phyloP scores from a whole-genome alignment of 2,113 vertebrate species.

The Nyctereutes procyonoides region DNA sequence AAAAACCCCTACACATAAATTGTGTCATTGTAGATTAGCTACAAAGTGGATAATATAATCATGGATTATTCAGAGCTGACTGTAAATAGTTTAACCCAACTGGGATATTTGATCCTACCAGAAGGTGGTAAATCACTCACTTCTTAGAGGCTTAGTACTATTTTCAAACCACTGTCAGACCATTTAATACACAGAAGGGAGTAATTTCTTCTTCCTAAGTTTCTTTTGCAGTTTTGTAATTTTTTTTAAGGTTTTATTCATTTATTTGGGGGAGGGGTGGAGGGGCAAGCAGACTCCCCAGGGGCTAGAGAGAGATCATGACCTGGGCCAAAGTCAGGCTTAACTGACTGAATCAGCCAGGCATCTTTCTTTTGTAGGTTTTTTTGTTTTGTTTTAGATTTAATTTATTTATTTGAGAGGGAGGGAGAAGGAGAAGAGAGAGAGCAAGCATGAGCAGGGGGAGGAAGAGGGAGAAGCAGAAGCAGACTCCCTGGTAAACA shows the following conservation, averaged over 20 bases:
- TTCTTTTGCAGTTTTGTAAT: slow-evolving; percentile 23
- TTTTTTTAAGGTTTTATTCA: not conserved
- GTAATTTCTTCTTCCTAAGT: slow-evolving; percentile 16
- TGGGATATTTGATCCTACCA: slow-evolving; percentile 58
- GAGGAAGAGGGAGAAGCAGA: no score
- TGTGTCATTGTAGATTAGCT: slow-evolving; percentile 70
- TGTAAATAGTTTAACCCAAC: slow-evolving; percentile 59
- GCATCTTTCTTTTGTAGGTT: no score
- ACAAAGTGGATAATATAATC: slow-evolving; percentile 67
- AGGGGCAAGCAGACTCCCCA: no score
- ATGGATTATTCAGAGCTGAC: slow-evolving; percentile 70
- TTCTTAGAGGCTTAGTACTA: slow-evolving; percentile 64
- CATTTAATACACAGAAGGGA: slow-evolving; percentile 21
- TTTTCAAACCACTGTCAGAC: slow-evolving; percentile 54
- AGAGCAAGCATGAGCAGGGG: no score
- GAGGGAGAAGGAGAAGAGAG: no score
- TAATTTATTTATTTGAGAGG: no score
- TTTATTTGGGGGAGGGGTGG: not conserved
- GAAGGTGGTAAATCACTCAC: slow-evolving; percentile 67
- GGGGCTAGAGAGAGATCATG: no score
- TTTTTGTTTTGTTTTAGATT: no score
- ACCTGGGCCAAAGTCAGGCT: no score
- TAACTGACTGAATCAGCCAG: no score
- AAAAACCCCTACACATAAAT: slow-evolving; percentile 9
- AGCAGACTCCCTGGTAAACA: no score